Conservation (phyloP, 1,140 invertebrate species). For the Trypoxylus dichotomus region DNA sequence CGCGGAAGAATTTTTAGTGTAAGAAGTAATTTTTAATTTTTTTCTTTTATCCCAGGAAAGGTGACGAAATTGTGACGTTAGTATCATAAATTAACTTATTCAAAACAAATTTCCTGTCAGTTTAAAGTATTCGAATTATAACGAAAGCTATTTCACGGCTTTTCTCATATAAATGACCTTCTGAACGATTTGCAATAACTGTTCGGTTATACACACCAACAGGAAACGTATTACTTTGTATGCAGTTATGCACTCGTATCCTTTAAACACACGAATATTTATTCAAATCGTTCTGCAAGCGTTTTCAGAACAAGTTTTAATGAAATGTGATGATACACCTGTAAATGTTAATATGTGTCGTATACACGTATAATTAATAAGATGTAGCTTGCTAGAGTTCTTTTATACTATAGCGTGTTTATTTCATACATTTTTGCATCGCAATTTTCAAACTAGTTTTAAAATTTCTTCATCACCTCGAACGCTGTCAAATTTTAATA, state of each 20-base stretch:
- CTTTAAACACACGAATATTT: constrained; percentile 6
- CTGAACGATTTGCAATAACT: constrained; percentile 17
- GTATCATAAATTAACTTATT: background rate
- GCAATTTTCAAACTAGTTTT: too few species aligned
- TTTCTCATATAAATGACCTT: background rate
- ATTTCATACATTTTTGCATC: too few species aligned
- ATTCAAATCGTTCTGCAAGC: background rate
- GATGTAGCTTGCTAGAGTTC: too few species aligned
- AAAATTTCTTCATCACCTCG: too few species aligned
- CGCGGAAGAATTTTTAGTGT: background rate
- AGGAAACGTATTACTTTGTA: background rate
- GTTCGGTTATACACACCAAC: background rate
- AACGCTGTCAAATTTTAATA: too few species aligned
- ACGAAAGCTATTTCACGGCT: background rate
- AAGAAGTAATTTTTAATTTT: background rate
- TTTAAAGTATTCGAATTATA: background rate
- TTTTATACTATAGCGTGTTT: too few species aligned
- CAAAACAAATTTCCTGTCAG: background rate
- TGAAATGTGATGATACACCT: background rate
- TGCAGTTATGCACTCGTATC: constrained; percentile 5
- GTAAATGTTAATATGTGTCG: background rate
- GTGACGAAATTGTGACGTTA: background rate
- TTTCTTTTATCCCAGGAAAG: background rate
- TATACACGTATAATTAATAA: too few species aligned
- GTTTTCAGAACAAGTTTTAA: background rate